phyloP scores from a whole-genome alignment of 2,113 vertebrate genomes.

The Sylvilagus bachmani region DNA sequence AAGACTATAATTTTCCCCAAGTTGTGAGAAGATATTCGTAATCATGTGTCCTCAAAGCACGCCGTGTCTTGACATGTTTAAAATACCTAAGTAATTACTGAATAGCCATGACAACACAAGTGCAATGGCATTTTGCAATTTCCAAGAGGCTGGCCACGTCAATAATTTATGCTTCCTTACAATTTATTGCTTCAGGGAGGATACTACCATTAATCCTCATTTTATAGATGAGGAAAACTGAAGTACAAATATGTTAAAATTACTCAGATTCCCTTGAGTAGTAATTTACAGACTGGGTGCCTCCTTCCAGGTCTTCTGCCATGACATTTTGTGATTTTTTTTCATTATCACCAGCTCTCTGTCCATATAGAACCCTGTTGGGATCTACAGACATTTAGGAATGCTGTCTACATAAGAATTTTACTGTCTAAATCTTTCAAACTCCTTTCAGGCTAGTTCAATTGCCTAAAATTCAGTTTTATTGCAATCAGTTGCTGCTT shows the following conservation, averaged over 20 bases:
- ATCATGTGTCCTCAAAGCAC: not conserved
- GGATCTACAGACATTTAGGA: not conserved
- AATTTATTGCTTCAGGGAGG: not conserved
- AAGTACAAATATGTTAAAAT: not conserved
- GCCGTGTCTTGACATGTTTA: not conserved
- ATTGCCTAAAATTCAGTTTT: not conserved
- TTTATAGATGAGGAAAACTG: not conserved
- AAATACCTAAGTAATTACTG: not conserved
- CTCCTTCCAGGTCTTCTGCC: not conserved
- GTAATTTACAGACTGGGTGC: not conserved
- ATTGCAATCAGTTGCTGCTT: not conserved
- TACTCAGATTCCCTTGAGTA: not conserved
- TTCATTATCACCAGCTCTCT: not conserved
- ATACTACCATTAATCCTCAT: not conserved
- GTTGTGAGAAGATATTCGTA: constrained; percentile 21
- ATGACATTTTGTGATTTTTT: not conserved
- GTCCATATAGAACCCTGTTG: not conserved
- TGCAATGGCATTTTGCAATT: not conserved
- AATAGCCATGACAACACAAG: not conserved
- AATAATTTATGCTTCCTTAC: not conserved
- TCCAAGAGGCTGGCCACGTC: not conserved
- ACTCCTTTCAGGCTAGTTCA: not conserved
- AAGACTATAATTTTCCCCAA: not conserved
- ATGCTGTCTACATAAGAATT: not conserved
- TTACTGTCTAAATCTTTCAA: not conserved